phyloP scores from a whole-genome alignment of 2,888 invertebrate genomes.

The Plebejus argus region DNA sequence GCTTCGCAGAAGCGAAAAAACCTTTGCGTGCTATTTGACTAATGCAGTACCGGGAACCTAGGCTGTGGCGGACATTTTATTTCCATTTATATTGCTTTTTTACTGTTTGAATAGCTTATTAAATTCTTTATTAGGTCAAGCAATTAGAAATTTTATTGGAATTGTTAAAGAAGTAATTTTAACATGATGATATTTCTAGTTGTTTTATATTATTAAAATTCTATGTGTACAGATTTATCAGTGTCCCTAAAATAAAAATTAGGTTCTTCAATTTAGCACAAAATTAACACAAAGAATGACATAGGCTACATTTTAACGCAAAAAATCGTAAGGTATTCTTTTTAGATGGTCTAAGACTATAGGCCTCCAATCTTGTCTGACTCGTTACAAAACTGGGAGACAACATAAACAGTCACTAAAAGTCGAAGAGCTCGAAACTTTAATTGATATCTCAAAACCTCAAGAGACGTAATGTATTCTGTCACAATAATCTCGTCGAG shows the following conservation, averaged over 20 bases:
- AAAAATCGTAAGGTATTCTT: too few species aligned
- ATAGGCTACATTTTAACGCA: too few species aligned
- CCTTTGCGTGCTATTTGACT: conserved; percentile 11
- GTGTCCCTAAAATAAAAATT: not conserved
- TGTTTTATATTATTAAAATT: not conserved
- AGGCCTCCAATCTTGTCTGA: not conserved
- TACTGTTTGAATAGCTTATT: not conserved
- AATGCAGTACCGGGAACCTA: conserved; percentile 17
- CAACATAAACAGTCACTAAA: not conserved
- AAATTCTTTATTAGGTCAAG: conserved; percentile 6
- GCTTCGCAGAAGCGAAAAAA: conserved; percentile 25
- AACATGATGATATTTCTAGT: not conserved
- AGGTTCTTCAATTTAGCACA: too few species aligned
- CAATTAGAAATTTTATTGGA: not conserved
- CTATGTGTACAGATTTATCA: not conserved
- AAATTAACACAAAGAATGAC: too few species aligned
- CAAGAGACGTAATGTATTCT: not conserved
- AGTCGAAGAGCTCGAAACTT: not conserved
- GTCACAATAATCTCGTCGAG: conserved; percentile 11
- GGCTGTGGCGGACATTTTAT: not conserved
- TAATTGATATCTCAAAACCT: not conserved
- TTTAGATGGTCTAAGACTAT: too few species aligned
- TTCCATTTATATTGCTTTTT: conserved; percentile 19
- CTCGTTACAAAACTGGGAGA: not conserved
- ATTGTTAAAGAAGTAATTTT: not conserved